Conservation (phyloP, 2,888 invertebrate genomes). For the Stenodera caucasica region DNA sequence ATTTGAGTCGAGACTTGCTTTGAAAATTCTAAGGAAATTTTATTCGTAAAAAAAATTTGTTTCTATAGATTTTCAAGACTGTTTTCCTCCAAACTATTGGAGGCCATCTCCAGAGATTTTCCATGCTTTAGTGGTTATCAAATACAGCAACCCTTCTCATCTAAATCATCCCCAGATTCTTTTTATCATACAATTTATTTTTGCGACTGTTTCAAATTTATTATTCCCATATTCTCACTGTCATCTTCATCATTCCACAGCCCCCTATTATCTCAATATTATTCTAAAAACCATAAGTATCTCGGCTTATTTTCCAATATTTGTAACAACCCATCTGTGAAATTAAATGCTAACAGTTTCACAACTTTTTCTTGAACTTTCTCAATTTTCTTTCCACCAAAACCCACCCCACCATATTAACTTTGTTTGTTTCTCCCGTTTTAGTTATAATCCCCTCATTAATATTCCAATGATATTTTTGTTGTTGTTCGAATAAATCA, state of each 20-base stretch:
- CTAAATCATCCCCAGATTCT: neutral
- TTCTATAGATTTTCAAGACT: too few relatives aligned
- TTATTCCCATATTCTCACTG: conserved; percentile 36
- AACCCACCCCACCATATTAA: neutral
- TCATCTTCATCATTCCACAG: conserved; percentile 36
- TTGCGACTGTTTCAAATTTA: conserved; percentile 28
- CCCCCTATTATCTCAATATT: conserved; percentile 10
- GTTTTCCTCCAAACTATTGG: too few relatives aligned
- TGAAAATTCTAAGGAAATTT: too few relatives aligned
- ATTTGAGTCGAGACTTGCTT: too few relatives aligned
- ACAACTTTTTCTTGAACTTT: conserved; percentile 21
- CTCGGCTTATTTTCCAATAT: conserved; percentile 34
- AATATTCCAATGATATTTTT: too few relatives aligned
- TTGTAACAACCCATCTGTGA: conserved; percentile 45
- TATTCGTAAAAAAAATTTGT: too few relatives aligned
- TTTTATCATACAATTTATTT: neutral
- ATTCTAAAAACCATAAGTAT: conserved; percentile 20
- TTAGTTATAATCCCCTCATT: neutral
- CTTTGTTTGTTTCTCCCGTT: neutral
- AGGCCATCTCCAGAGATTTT: too few relatives aligned
- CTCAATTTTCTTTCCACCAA: conserved; percentile 6
- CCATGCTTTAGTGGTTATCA: neutral
- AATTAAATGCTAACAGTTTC: conserved; percentile 48
- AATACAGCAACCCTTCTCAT: neutral
- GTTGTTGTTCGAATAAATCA: too few relatives aligned